phyloP scores from a whole-genome alignment of 2,888 invertebrate species.

The Pyrochroa serraticornis region DNA sequence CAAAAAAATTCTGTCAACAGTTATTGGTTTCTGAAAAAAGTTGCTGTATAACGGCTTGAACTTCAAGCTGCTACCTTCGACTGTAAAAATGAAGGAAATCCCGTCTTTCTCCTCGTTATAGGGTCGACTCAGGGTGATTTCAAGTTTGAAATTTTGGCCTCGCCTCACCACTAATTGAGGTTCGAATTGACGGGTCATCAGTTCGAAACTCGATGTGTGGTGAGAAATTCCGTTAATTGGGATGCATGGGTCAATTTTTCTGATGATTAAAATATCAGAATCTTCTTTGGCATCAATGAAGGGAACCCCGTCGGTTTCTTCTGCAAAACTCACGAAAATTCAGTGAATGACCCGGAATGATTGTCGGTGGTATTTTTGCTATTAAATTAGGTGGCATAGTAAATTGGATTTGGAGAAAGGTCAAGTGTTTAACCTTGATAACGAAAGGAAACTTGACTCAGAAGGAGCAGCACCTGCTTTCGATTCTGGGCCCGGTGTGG shows the following conservation, averaged over 20 bases:
- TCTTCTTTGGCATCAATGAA: constrained; percentile 40
- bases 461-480: background rate
- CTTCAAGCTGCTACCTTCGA: constrained; percentile 63
- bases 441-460: constrained; percentile 9
- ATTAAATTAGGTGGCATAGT: constrained; percentile 10
- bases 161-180: constrained; percentile 78
- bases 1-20: too few species aligned
- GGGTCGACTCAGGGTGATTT: constrained; percentile 74
- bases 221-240: constrained; percentile 77
- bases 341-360: constrained; percentile 1
- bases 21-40: too few species aligned
- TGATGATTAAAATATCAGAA: constrained; percentile 67
- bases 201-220: constrained; percentile 78
- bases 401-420: constrained; percentile 11
- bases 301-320: constrained; percentile 37
- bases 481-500: too few species aligned
- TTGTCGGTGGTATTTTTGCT: background rate
- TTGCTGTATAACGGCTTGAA: too few species aligned
- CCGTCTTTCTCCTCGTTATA: constrained; percentile 78
- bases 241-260: constrained; percentile 75
- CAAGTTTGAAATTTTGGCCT: constrained; percentile 80
- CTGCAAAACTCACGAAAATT: constrained; percentile 13
- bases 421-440: constrained; percentile 20
- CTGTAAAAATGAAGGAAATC: constrained; percentile 82
- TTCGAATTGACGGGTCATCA: constrained; percentile 65